Percentiles rank a stretch among this genome's conserved stretches.
Conservation (phyloP, 2,113 vertebrate genomes). For the Pelvicachromis taeniatus region DNA sequence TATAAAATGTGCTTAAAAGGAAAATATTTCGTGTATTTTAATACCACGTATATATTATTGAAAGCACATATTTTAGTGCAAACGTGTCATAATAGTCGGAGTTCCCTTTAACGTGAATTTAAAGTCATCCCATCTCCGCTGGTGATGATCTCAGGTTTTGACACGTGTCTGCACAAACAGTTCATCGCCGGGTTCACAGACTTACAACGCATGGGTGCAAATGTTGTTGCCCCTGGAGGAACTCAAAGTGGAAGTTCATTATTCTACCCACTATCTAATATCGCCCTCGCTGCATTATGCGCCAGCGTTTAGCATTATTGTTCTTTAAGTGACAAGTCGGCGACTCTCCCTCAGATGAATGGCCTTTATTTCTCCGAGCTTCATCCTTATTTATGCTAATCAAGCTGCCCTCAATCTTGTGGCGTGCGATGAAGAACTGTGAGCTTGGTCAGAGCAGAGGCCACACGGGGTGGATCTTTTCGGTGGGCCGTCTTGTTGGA, state of each 20-base stretch:
- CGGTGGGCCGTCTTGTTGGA: not conserved
- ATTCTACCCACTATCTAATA: conserved; percentile 23
- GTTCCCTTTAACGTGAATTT: no score
- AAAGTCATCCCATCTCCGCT: not conserved
- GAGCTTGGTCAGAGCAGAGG: not conserved
- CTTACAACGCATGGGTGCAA: not conserved
- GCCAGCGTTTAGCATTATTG: not conserved
- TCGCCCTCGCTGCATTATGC: not conserved
- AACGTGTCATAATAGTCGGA: no score
- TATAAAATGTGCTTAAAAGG: no score
- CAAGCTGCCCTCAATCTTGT: conserved; percentile 8
- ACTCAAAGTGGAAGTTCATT: conserved; percentile 10
- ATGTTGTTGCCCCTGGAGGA: not conserved
- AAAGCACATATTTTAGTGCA: no score
- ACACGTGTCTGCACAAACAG: not conserved
- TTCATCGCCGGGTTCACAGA: not conserved
- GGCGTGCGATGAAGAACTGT: not conserved
- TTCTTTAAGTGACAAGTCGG: conserved; percentile 8
- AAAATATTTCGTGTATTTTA: no score
- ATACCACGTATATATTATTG: no score
- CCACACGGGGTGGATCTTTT: not conserved
- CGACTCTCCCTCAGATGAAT: conserved; percentile 1
- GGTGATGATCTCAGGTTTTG: not conserved
- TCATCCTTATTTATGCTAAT: conserved; percentile 16
- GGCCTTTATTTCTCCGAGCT: not conserved